phyloP scores from a whole-genome alignment of 2,797 vertebrate species.

The Simalia tracyae region DNA sequence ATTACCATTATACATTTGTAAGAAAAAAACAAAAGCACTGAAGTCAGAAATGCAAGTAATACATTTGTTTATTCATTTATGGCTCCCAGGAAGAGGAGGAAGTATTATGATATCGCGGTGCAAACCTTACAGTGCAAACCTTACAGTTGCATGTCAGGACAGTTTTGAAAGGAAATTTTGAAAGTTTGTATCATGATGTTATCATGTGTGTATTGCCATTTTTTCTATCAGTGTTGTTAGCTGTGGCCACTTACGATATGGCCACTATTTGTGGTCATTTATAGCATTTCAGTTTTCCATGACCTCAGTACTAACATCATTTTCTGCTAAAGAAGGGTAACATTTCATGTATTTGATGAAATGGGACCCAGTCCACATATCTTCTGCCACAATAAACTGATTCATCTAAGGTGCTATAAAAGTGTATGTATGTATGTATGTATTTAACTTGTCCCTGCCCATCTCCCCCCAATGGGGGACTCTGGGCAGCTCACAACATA shows the following conservation, averaged over 20 bases:
- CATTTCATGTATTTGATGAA: neutral
- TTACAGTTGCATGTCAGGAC: neutral
- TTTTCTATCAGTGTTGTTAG: no score
- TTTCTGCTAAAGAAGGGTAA: neutral
- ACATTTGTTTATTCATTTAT: neutral
- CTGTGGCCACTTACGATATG: no score
- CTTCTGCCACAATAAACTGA: neutral
- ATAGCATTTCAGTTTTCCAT: neutral
- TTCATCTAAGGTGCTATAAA: neutral
- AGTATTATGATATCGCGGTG: neutral
- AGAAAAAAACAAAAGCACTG: neutral
- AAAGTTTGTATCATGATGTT: neutral
- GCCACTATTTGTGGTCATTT: neutral
- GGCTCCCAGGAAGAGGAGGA: neutral
- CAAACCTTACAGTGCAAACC: neutral
- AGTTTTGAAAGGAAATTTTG: neutral
- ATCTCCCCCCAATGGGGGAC: no score
- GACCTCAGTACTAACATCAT: neutral
- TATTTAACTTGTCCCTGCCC: no score
- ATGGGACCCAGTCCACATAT: neutral
- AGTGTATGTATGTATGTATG: neutral
- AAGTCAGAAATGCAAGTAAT: neutral
- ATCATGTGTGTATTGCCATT: no score
- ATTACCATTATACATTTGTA: neutral
- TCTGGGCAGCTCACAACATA: no score